phyloP scores from a whole-genome alignment of 2,888 invertebrate species.

The Clivina fossor region DNA sequence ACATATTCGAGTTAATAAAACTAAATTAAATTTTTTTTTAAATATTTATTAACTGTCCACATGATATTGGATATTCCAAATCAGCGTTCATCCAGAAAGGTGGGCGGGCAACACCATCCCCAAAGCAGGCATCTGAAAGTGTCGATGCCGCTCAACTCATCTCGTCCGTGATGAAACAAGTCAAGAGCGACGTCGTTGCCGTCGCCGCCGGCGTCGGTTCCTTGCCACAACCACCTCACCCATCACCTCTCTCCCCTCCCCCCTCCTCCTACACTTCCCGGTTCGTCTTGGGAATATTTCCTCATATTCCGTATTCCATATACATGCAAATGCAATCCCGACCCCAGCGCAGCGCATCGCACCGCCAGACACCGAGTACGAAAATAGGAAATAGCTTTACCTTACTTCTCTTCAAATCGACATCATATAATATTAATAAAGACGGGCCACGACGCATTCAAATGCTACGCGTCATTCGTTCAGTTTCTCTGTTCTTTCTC shows the following conservation, averaged over 20 bases:
- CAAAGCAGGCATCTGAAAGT: conserved; percentile 1
- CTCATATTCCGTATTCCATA: conserved; percentile 45
- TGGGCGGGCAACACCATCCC: not conserved
- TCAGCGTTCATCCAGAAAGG: too few relatives aligned
- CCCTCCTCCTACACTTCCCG: not conserved
- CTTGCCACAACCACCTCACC: conserved; percentile 1
- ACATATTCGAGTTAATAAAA: too few relatives aligned
- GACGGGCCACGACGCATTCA: conserved; percentile 33
- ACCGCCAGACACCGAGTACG: not conserved
- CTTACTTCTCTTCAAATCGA: conserved; percentile 36
- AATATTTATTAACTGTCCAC: too few relatives aligned
- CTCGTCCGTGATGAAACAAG: conserved; percentile 28
- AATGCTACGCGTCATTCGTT: conserved; percentile 6
- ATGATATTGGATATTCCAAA: too few relatives aligned
- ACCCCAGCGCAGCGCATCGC: not conserved
- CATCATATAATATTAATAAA: conserved; percentile 44
- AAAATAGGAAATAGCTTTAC: conserved; percentile 34
- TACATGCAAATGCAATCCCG: conserved; percentile 52
- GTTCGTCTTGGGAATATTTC: conserved; percentile 42
- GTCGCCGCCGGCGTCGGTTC: not conserved
- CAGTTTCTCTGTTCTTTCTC: too few relatives aligned
- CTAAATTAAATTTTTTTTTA: too few relatives aligned
- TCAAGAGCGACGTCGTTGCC: too few relatives aligned
- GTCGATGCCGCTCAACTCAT: conserved; percentile 23
- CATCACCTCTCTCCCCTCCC: not conserved